Evolutionary conservation across 1,140 invertebrate species (phyloP).

Genomic region (Philotrypesis tridentata): DNA sequence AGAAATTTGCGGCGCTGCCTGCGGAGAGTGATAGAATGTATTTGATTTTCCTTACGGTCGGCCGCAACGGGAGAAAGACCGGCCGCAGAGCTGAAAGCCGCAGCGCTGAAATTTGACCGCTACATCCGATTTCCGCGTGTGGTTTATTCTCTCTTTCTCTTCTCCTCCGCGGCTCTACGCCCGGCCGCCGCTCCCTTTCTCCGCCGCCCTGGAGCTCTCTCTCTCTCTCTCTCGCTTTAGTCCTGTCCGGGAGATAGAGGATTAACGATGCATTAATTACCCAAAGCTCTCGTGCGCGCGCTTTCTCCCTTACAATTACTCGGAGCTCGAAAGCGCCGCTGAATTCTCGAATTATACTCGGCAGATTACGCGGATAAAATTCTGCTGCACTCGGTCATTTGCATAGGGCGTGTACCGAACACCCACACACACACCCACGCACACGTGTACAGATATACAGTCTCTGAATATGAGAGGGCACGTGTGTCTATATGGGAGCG

Average conservation of each 20-base stretch:
- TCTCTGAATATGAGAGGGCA: not conserved
- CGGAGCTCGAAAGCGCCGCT: slow-evolving; percentile 39
- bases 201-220: not conserved
- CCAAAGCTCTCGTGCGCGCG: slow-evolving; percentile 44
- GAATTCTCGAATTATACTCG: slow-evolving; percentile 65
- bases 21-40: slow-evolving; percentile 1
- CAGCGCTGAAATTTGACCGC: slow-evolving; percentile 1
- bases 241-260: slow-evolving; percentile 56
- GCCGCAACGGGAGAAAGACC: slow-evolving; percentile 9
- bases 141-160: slow-evolving; percentile 11
- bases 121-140: not conserved
- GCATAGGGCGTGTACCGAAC: slow-evolving; percentile 56
- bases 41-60: slow-evolving; percentile 8
- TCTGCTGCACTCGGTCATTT: slow-evolving; percentile 61
- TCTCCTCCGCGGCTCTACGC: no score
- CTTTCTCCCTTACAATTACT: slow-evolving; percentile 51
- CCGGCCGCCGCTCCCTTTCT: no score
- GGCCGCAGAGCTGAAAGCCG: not conserved
- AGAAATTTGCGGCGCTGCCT: not conserved
- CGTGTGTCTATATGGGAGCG: slow-evolving; percentile 27
- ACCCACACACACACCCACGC: no score
- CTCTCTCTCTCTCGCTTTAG: not conserved
- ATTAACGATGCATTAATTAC: slow-evolving; percentile 70
- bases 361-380: slow-evolving; percentile 69
- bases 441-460: no score